Percentiles rank a stretch among this genome's conserved stretches.
These are phyloP conservation scores for Rhopalosiphum padi DNA, from an alignment of 1,140 invertebrate genomes.

Conservation along the genomic window DNA sequence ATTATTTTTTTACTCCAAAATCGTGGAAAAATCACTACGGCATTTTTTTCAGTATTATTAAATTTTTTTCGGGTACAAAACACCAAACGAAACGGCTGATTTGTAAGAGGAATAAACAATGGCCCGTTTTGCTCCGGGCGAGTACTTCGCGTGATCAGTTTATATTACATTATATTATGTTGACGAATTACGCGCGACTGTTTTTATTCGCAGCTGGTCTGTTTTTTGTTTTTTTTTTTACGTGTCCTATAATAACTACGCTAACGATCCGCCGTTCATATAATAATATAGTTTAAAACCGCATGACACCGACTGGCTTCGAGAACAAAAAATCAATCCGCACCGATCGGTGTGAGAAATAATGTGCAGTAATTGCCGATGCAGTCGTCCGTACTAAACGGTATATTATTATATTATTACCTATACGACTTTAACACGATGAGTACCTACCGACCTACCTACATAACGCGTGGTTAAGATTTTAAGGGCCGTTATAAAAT, in stretches of 20 bases:
- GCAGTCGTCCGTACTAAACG: constrained; percentile 26
- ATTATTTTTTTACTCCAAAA: constrained; percentile 38
- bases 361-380: background rate
- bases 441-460: background rate
- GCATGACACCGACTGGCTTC: background rate
- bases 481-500: background rate
- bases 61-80: background rate
- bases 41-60: background rate
- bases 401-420: background rate
- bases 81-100: background rate
- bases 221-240: background rate
- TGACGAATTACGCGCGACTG: background rate
- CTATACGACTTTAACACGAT: background rate
- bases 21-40: constrained; percentile 13
- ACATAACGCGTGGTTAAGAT: background rate
- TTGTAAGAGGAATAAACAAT: constrained; percentile 31
- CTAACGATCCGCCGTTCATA: background rate
- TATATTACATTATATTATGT: constrained; percentile 14
- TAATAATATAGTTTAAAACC: background rate
- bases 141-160: constrained; percentile 4
- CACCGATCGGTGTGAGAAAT: constrained; percentile 32
- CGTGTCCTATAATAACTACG: background rate
- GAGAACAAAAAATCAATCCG: constrained; percentile 9
- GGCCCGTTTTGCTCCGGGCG: constrained; percentile 9
- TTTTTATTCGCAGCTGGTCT: constrained; percentile 30